Conservation (phyloP, 2,113 vertebrate species). For the Fregata magnificens region DNA sequence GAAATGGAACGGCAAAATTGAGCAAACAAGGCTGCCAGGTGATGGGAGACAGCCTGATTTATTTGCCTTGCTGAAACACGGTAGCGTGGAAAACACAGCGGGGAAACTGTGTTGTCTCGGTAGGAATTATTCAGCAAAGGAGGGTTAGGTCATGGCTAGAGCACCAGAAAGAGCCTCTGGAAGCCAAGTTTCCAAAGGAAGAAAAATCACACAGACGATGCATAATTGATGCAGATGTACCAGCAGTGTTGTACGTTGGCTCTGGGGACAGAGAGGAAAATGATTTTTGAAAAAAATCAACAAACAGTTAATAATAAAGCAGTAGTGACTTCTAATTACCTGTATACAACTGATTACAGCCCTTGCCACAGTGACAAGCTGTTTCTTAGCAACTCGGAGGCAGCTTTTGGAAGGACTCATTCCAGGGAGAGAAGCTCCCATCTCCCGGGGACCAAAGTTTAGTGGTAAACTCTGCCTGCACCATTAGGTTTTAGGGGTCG, state of each 20-base stretch:
- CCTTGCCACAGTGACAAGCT: not conserved
- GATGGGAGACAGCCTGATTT: constrained; percentile 38
- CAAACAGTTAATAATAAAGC: constrained; percentile 25
- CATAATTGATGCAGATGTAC: constrained; percentile 1
- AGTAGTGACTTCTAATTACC: constrained; percentile 41
- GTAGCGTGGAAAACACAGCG: not conserved
- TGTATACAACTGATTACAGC: not conserved
- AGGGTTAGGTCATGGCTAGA: constrained; percentile 42
- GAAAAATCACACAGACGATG: not conserved
- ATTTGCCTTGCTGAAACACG: constrained; percentile 34
- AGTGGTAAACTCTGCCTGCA: not conserved
- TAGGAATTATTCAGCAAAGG: constrained; percentile 42
- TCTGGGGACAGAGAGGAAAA: not conserved
- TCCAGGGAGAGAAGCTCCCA: not conserved
- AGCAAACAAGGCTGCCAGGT: constrained; percentile 38
- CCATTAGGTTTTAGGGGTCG: not conserved
- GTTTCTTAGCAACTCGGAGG: constrained; percentile 45
- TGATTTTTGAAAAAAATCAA: not conserved
- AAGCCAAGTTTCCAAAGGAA: constrained; percentile 3
- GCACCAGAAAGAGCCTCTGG: constrained; percentile 11
- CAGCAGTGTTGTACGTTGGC: not conserved
- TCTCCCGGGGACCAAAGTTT: not conserved
- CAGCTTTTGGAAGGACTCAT: not conserved
- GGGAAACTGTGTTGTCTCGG: constrained; percentile 32
- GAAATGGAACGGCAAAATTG: constrained; percentile 23